Evolutionary conservation across 2,113 vertebrate species (phyloP).

Genomic region (Balaeniceps rex): DNA sequence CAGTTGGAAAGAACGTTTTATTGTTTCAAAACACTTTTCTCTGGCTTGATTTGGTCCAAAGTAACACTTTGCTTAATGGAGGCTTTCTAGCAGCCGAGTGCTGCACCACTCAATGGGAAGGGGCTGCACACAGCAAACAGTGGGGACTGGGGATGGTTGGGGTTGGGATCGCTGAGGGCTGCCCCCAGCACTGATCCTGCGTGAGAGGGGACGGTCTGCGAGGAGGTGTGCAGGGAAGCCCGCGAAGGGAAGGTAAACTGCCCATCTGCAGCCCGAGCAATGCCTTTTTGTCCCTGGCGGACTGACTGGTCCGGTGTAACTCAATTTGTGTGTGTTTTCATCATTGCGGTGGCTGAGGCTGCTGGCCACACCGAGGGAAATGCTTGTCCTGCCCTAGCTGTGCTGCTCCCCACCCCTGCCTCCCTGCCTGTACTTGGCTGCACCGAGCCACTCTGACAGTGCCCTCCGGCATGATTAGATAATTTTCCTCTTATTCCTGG

Average conservation of each 20-base stretch:
- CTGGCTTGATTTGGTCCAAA: background rate
- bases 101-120: background rate
- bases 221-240: background rate
- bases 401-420: background rate
- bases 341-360: background rate
- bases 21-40: background rate
- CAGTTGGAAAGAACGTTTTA: rapidly evolving
- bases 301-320: background rate
- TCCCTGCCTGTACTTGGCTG: background rate
- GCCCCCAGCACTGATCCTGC: background rate
- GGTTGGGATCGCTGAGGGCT: background rate
- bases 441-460: rapidly evolving
- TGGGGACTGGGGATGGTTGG: background rate
- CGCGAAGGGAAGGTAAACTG: background rate
- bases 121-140: background rate
- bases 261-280: background rate
- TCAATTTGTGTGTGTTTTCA: background rate
- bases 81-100: background rate
- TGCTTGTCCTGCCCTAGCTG: background rate
- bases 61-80: background rate
- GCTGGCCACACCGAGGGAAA: background rate
- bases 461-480: rapidly evolving
- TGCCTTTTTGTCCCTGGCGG: background rate
- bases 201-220: background rate
- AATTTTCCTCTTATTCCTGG: background rate